Evolutionary conservation across 2,113 vertebrate genomes (phyloP), one percentile per base, ranked within the genome.

Genomic region (Chaetura pelagica): DNA sequence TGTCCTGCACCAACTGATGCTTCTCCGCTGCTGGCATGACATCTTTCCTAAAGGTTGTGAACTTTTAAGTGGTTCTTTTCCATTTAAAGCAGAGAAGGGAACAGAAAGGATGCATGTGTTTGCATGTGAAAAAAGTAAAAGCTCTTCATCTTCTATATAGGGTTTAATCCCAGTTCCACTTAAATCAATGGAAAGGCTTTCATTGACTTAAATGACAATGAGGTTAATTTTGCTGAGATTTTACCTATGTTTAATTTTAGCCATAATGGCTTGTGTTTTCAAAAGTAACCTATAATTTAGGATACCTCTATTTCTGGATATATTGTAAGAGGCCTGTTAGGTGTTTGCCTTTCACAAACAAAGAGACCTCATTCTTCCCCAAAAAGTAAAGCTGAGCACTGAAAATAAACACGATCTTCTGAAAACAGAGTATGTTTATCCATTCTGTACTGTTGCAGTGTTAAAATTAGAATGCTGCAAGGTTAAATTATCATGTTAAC

Each of bases 391-490:
- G 44, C 9, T 48, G 49, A n/a, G 30, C 69, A 93, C 68, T 30
- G 48, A 81, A 81, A 93, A 90, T 49, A 85, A 90, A 52, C 18
- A 90, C 7, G 2, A 48, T 20, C 42, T 68, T 58, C 84, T 69
- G 73, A 75, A 81, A 92, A 62, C 59, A 62, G 44, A 72, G 10
- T 44, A 23, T 54, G 76, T 74, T 88, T 90, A 64, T 86, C 84
- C 90, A 7, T 54, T 85, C 26, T 72, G 27, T 66, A 78, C 21
- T 29, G 58, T 92, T 84, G 84, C 29, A 52, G 49, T 74, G 72
- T 93, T 89, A 95, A 96, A 96, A 89, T 90, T 87, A 95, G 93
- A 95, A 95, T 74, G 55, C 86, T 95, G 80, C 69, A 94, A 96
- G 84, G 92, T 90, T 91, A 87, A 89, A 95, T 12, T 77, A 54